Base-by-base conservation (phyloP, 92 coral and sea anemone genomes). In the Zoanthus solanderi region DNA sequence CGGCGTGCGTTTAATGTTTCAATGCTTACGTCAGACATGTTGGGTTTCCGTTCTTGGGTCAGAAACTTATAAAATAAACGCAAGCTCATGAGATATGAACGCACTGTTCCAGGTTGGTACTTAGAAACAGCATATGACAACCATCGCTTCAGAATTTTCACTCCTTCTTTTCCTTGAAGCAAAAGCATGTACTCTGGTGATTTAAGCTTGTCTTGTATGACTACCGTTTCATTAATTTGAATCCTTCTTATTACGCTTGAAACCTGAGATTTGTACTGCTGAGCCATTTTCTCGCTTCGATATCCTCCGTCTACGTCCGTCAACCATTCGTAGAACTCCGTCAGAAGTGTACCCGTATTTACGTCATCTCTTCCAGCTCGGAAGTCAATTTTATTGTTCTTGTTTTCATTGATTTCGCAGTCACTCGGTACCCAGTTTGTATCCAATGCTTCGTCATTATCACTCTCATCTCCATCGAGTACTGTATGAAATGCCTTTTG, bases 21-120 rank as follows among this genome's bases (percentile, higher is more conserved):
- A 42, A 34, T 16, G 63, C 86, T 65, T 73, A 84, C 82, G 31
- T 84, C 54, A 9, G 87, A 52, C 10, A 87, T 4, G 85, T 66
- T 30, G 31, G 67, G 14, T 50, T 75, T 65, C 14, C 61, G 78
- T 32, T 83, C 86, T 84, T 89, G 89, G 6, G 14, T 69, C 1
- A 91, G 76, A 71, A 88, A 88, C 42, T 72, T 91, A 34, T 53
- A 84, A 66, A 91, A 88, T n/a, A 87, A 56, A 6, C 93, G 56
- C 5, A 91, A 48, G 29, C 89, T 83, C 91, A 91, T 91, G 11
- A 91, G 72, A 50, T 87, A 91, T 15, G 88, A 90, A 50, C 88
- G 34, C 17, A 82, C 88, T 54, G 93, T 87, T 31, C 93, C 85
- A 11, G 90, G 90, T 34, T 90, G 93, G 67, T 90, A 90, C 79